Conservation (phyloP, 2,888 invertebrate species). For the Protophormia terraenovae region DNA sequence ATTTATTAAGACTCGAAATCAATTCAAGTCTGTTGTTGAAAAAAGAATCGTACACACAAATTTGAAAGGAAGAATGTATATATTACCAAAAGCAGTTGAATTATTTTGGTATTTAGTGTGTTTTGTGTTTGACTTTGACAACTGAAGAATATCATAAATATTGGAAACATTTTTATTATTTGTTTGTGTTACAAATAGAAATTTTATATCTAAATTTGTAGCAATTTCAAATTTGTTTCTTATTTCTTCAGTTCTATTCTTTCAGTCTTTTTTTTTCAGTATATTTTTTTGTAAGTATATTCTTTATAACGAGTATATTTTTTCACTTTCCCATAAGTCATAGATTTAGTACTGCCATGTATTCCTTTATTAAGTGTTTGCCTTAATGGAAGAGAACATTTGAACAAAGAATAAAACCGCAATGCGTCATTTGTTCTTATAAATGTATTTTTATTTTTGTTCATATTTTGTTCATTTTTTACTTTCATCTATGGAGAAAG, state of each 20-base stretch:
- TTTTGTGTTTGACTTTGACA: neutral
- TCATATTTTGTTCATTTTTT: constrained; percentile 3
- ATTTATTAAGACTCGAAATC: too few species aligned
- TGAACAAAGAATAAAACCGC: constrained; percentile 56
- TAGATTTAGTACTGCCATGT: constrained; percentile 49
- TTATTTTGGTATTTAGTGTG: constrained; percentile 9
- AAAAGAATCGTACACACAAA: too few species aligned
- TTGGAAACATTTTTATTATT: constrained; percentile 58
- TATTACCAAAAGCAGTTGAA: neutral
- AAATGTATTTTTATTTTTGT: constrained; percentile 47
- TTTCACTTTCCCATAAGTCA: constrained; percentile 47
- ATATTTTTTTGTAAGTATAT: constrained; percentile 3
- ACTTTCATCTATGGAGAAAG: neutral
- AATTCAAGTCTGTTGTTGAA: too few species aligned
- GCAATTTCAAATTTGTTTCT: constrained; percentile 35
- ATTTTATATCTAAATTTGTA: constrained; percentile 57
- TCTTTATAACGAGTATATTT: constrained; percentile 2
- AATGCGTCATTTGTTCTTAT: constrained; percentile 65
- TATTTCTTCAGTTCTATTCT: constrained; percentile 9
- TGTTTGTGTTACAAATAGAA: constrained; percentile 47
- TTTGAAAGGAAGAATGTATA: neutral
- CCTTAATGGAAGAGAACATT: constrained; percentile 39
- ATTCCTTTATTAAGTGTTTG: constrained; percentile 46
- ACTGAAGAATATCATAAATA: constrained; percentile 52
- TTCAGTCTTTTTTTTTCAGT: neutral